Percentiles rank a stretch among this genome's conserved stretches.
Conservation (phyloP, 2,888 invertebrate species). For the Escarpia spicata region DNA sequence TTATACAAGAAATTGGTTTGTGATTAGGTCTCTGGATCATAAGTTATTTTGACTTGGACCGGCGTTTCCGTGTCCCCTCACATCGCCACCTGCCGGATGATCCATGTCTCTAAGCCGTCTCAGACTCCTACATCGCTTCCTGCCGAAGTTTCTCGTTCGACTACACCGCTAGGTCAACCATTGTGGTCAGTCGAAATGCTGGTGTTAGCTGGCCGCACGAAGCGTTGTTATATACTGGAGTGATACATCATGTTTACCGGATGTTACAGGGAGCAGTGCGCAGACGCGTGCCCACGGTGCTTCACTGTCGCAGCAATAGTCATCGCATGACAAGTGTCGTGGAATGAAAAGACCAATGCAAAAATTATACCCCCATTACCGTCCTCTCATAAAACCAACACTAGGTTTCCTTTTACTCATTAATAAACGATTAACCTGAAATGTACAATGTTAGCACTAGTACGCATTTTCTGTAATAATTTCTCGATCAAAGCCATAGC, state of each 20-base stretch:
- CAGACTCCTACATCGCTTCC: neutral
- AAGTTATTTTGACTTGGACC: neutral
- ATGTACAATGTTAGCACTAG: neutral
- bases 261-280: neutral
- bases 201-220: neutral
- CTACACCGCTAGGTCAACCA: neutral
- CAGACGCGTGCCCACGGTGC: neutral
- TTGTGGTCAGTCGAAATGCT: neutral
- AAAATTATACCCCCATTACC: conserved; percentile 6
- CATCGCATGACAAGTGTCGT: neutral
- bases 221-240: neutral
- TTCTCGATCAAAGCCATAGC: neutral
- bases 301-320: neutral
- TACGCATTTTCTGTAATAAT: neutral
- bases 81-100: neutral
- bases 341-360: conserved; percentile 2
- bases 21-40: neutral
- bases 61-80: neutral
- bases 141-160: neutral
- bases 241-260: neutral
- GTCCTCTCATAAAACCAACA: neutral
- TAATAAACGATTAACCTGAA: neutral
- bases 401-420: neutral
- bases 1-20: neutral
- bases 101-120: neutral